Conservation (phyloP, 2,113 vertebrate species). For the Crotalus horridus region DNA sequence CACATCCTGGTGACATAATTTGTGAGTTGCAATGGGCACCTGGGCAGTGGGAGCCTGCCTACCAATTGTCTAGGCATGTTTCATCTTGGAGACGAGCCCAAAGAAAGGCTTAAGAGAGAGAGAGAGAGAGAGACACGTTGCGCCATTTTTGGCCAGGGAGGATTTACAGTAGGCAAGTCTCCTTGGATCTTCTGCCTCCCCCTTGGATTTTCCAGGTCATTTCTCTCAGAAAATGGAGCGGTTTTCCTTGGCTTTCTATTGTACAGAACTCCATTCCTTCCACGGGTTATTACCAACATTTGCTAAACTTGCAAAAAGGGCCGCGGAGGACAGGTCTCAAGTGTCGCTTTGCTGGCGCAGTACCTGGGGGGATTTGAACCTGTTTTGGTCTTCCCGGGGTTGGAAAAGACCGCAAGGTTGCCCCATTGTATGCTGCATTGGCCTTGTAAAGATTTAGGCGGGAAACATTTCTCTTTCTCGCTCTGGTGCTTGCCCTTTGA, state of each 20-base stretch:
- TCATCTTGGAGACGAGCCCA: fast-evolving
- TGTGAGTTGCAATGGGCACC: neutral
- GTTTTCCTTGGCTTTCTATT: neutral
- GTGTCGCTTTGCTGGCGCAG: neutral
- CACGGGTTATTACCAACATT: neutral
- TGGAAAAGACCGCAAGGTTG: neutral
- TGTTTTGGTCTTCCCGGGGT: neutral
- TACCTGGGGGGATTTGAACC: too few relatives aligned
- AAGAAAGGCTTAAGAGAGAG: neutral
- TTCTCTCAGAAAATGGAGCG: neutral
- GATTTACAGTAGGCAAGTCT: too few relatives aligned
- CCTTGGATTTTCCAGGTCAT: neutral
- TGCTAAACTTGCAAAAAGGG: neutral
- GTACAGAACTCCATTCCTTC: neutral
- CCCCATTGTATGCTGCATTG: fast-evolving
- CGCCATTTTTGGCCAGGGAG: neutral
- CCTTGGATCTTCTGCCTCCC: neutral
- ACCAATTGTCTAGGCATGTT: neutral
- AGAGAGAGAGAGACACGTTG: neutral
- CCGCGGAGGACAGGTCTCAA: neutral
- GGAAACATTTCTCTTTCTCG: neutral
- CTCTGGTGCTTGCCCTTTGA: neutral
- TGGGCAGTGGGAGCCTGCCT: too few relatives aligned
- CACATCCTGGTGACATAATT: neutral
- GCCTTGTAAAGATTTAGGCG: neutral